Conservation (phyloP, 2,888 invertebrate species). For the Ichneumoninae sp. region DNA sequence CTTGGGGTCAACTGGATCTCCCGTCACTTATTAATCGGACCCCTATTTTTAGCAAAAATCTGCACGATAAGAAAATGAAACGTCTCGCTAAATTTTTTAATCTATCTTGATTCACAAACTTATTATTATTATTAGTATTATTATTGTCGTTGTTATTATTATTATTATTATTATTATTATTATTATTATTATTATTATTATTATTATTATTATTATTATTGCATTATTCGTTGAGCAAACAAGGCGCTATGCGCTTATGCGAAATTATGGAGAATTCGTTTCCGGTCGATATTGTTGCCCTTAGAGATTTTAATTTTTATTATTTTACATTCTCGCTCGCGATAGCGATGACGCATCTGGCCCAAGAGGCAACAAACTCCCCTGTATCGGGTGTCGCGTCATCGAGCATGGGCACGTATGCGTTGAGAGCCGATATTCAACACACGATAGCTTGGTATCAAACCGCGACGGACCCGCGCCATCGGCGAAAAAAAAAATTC, state of each 20-base stretch:
- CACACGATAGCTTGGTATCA: background rate
- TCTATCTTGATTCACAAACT: background rate
- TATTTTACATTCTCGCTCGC: slow-evolving; percentile 2
- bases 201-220: too few species aligned
- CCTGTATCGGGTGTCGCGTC: slow-evolving; percentile 49
- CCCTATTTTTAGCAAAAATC: slow-evolving; percentile 24
- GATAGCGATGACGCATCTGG: slow-evolving; percentile 44
- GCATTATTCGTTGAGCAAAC: too few species aligned
- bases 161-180: too few species aligned
- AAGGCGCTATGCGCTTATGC: background rate
- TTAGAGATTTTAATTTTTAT: slow-evolving; percentile 28
- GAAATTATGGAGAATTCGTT: slow-evolving; percentile 34
- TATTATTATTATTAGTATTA: too few species aligned
- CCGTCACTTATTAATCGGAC: slow-evolving; percentile 27
- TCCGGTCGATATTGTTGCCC: slow-evolving; percentile 28
- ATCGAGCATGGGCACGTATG: slow-evolving; percentile 11
- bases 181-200: too few species aligned
- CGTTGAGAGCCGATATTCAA: background rate
- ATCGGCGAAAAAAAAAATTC: background rate
- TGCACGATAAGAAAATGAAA: background rate
- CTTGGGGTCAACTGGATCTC: slow-evolving; percentile 33
- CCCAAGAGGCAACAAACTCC: slow-evolving; percentile 39
- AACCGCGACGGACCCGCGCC: background rate
- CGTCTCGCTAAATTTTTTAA: background rate
- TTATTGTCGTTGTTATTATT: too few species aligned